Conservation (phyloP, 1,140 invertebrate species). For the Coptotermes formosanus region DNA sequence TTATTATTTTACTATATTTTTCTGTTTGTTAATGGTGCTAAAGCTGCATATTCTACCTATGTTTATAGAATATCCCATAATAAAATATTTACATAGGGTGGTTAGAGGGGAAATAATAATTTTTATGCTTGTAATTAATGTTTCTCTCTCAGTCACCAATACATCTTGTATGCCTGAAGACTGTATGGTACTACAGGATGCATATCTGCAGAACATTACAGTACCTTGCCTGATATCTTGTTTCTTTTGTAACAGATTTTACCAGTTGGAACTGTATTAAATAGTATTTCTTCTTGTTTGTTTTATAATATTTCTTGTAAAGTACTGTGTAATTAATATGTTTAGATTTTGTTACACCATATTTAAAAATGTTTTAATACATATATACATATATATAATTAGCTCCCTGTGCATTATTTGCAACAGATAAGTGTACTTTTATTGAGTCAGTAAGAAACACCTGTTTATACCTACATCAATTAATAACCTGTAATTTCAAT, state of each 20-base stretch:
- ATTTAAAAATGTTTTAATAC: neutral
- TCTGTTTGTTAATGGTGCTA: neutral
- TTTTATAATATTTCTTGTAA: constrained; percentile 21
- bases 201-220: neutral
- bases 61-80: too few relatives aligned
- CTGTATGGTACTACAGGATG: neutral
- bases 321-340: neutral
- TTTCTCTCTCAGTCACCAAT: too few relatives aligned
- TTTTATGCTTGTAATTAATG: neutral
- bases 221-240: neutral
- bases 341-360: neutral
- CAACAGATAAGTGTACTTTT: neutral
- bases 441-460: neutral
- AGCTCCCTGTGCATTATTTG: neutral
- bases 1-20: neutral
- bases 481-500: neutral
- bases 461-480: neutral
- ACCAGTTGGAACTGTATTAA: neutral
- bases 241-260: neutral
- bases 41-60: too few relatives aligned
- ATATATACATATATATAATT: neutral
- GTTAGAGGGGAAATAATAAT: neutral
- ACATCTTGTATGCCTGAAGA: neutral
- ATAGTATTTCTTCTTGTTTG: neutral
- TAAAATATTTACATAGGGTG: neutral